Evolutionary conservation across 2,888 invertebrate genomes (phyloP), one percentile per base, ranked within the genome.

Genomic region (Papilio gigon): DNA sequence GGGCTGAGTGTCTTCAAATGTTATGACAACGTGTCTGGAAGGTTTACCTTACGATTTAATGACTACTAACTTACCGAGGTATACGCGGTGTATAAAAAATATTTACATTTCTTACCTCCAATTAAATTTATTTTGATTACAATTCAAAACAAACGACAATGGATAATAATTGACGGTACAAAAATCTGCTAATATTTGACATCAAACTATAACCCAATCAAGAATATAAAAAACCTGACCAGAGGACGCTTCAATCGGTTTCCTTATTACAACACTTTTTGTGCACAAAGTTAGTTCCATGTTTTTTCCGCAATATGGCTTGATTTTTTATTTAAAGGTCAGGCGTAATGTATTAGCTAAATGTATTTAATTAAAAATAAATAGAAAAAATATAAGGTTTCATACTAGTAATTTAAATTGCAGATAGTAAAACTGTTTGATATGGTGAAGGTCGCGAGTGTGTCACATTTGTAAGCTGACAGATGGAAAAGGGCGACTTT

Each of bases 1-100:
- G 0, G 25, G 12, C 50, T 64, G 25, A 53, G 40, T 64, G 53
- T 56, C 37, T 2, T 22, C 56, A 53, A 64, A 56, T 56, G 53
- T 64, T 64, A 64, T 64, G 37, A 53, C 53, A 50, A 64, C 50
- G 50, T 50, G 64, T 25, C 35, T 35, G 25, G 6, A 30, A 53
- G n/a, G 2, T 22, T 53, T 22, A 35, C 33, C 22, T 50, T 33
- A 42, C 50, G 33, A 47, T 22, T 63, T 25, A 47, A 42, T 6
- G 30, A 27, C n/a, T 50, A 27, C 30, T 17, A 30, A 25, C 27
- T 17, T 30, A 27, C 17, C 4, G 11, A 47, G 6, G 12, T 12
- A 22, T 53, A 53, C 3, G n/a, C 27, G 17, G n/a, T n/a, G n/a
- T n/a, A n/a, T n/a, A n/a, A n/a, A n/a, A n/a, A n/a, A n/a, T 9